Evolutionary conservation across 23 tunicate genomes (phyloP).

Genomic region (Halocynthia aurantium): DNA sequence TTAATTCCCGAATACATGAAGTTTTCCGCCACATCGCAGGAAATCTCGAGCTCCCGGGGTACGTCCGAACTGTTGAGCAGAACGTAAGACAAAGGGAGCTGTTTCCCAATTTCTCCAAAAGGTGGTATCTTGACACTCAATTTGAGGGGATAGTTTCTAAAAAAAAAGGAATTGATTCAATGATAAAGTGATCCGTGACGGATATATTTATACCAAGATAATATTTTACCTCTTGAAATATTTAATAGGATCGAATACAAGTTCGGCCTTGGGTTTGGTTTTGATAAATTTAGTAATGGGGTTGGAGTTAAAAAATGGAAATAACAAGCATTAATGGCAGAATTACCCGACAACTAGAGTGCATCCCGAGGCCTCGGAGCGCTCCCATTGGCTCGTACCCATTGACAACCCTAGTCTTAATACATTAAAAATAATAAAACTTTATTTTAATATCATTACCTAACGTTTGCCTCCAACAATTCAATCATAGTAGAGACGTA

Average conservation of each 20-base stretch:
- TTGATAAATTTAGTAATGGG: too few relatives aligned
- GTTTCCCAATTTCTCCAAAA: conserved; percentile 32
- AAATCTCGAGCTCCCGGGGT: conserved; percentile 46
- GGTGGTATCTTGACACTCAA: conserved; percentile 50
- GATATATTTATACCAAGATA: neutral
- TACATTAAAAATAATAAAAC: too few relatives aligned
- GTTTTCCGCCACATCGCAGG: conserved; percentile 40
- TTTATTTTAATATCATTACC: too few relatives aligned
- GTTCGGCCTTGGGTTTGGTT: neutral
- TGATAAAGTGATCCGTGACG: neutral
- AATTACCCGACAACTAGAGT: too few relatives aligned
- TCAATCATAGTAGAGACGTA: conserved; percentile 5
- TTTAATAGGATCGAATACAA: conserved; percentile 10
- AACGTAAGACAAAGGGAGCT: conserved; percentile 15
- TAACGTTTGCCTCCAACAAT: neutral
- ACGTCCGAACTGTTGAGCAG: conserved; percentile 45
- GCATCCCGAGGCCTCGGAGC: too few relatives aligned
- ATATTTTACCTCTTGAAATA: neutral
- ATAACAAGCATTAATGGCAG: too few relatives aligned
- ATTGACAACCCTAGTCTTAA: too few relatives aligned
- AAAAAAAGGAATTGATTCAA: neutral
- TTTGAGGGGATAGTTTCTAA: conserved; percentile 13
- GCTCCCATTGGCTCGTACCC: too few relatives aligned
- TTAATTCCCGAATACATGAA: conserved; percentile 87
- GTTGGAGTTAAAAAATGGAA: too few relatives aligned